These are phyloP conservation scores for Drosophila equinoxialis DNA, from an alignment of 1,140 invertebrate genomes.

Conservation along the genomic window DNA sequence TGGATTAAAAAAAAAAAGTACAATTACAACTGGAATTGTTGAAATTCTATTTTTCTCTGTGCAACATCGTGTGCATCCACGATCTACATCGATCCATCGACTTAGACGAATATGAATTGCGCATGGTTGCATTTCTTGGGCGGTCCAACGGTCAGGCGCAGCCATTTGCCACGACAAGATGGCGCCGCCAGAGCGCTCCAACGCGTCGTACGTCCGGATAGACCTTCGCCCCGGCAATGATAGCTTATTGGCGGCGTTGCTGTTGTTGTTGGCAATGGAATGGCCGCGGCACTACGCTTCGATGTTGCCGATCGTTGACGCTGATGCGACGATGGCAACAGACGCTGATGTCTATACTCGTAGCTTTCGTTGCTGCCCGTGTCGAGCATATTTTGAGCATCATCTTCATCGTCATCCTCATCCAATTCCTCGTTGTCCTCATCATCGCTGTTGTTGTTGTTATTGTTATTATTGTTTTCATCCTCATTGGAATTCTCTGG, in stretches of 20 bases:
- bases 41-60: background rate
- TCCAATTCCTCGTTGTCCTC: constrained; percentile 40
- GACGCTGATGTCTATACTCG: constrained; percentile 53
- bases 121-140: constrained; percentile 85
- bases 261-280: constrained; percentile 27
- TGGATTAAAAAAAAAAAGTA: constrained; percentile 31
- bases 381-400: constrained; percentile 63
- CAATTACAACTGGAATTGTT: background rate
- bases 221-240: constrained; percentile 91
- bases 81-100: background rate
- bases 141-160: constrained; percentile 86
- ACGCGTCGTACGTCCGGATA: constrained; percentile 88
- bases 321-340: constrained; percentile 19
- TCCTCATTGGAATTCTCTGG: constrained; percentile 18
- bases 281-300: constrained; percentile 26
- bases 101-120: constrained; percentile 88
- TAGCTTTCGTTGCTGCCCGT: constrained; percentile 51
- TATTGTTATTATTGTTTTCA: constrained; percentile 23
- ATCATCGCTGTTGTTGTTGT: constrained; percentile 36
- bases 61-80: background rate
- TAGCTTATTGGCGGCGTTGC: constrained; percentile 84
- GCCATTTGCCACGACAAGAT: constrained; percentile 93
- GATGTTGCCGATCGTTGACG: constrained; percentile 19
- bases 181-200: constrained; percentile 90
- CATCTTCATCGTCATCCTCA: constrained; percentile 53